A percentile compares a stretch with the other conserved stretches of the same genome.
Evolutionary conservation across 2,113 vertebrate genomes (phyloP).

Genomic region (Thinocorus orbignyianus): DNA sequence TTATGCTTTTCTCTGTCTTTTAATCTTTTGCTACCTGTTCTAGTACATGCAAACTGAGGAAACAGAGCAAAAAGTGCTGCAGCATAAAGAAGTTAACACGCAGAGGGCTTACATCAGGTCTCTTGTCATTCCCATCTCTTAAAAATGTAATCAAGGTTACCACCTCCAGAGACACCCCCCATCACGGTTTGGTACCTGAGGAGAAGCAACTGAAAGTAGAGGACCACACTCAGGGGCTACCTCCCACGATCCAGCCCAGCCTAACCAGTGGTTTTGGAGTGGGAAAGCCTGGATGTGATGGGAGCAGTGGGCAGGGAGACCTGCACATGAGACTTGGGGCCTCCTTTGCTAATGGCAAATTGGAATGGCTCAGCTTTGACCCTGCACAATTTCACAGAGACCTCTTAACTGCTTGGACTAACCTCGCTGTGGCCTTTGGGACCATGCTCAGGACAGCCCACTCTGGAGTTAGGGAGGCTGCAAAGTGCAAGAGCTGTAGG

Average conservation of each 20-base stretch:
- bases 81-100: not conserved
- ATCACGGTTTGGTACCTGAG: not conserved
- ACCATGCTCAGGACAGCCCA: not conserved
- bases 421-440: not conserved
- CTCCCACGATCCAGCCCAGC: not conserved
- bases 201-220: not conserved
- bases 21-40: not conserved
- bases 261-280: not conserved
- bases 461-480: not conserved
- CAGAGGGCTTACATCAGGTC: not conserved
- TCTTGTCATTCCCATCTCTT: not conserved
- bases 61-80: not conserved
- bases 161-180: not conserved
- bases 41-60: not conserved
- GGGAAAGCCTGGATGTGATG: fast-evolving
- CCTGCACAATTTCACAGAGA: not conserved
- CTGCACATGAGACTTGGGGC: not conserved
- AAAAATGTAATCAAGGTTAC: not conserved
- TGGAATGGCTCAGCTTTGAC: not conserved
- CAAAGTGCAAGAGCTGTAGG: not conserved
- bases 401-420: not conserved
- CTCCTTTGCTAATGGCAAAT: not conserved
- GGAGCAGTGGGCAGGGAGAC: not conserved
- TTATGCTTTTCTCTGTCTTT: not conserved
- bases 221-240: not conserved